Base-by-base conservation (phyloP, 1,140 invertebrate genomes). In the Heliothis subflexa region DNA sequence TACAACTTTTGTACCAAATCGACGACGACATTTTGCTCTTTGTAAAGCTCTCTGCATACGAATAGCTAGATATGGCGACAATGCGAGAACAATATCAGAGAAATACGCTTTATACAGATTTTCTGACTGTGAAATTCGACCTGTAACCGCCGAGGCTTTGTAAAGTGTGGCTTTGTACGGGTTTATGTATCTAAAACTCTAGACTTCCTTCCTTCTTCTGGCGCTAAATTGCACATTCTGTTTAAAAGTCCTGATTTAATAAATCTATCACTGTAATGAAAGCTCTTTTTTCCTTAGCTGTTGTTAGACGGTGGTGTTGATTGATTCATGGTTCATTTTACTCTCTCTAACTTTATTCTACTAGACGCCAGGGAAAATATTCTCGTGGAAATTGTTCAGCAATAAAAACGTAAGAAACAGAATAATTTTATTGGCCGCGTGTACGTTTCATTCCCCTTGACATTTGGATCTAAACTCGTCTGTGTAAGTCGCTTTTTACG, bases 1-100 rank as follows among this genome's bases (percentile, higher is more conserved):
- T 85, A 83, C 78, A 74, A 86, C 83, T 86, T 86, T 88, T 85
- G 81, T 85, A 79, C 78, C 78, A 85, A 88, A 88, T 88, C 84
- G 82, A 85, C 82, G 71, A 57, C 81, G 81, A 81, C 76, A 72
- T 79, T 81, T 82, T 62, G 78, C 59, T 84, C 81, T 81, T 80
- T 71, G 59, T 78, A 82, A 82, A 85, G 61, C 78, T 79, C 40
- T 62, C 72, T 79, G 78, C 78, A 84, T 81, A 75, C 64, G 75
- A 81, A 81, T 81, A 55, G 70, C 59, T 57, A 70, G 75, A 57
- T 75, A 62, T 61, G 40, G 52, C 52, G 49, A 47, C 81, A 54
- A 73, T 81, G 73, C 47, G 57, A 73, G 55, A 76, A 66, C 70
- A 62, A 79, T 79, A 59, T 62, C 47, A 61, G 55, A 61, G 72